These are phyloP conservation scores for Cepphus grylle DNA, from an alignment of 2,113 vertebrate genomes.

Conservation along the genomic window DNA sequence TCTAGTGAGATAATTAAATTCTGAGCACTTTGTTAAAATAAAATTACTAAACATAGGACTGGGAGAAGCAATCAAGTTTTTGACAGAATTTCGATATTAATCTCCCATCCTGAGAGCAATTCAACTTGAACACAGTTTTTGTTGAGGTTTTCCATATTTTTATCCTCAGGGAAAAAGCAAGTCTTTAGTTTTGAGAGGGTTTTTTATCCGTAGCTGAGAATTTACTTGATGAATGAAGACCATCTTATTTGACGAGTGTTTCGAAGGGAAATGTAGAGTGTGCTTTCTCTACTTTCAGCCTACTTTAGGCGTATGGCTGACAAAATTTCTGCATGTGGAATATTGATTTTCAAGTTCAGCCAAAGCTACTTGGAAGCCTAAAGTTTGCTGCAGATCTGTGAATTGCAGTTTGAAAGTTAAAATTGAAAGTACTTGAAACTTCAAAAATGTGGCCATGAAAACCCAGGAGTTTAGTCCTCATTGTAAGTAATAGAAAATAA, in stretches of 20 bases:
- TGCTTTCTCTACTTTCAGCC: neutral
- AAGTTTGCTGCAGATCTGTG: neutral
- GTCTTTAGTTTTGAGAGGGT: neutral
- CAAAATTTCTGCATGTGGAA: neutral
- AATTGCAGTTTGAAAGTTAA: neutral
- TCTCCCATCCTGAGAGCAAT: neutral
- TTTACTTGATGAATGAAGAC: neutral
- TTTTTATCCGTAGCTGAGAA: neutral
- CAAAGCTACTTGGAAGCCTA: neutral
- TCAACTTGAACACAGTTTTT: neutral
- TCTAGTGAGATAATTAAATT: constrained; percentile 18
- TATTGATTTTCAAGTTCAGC: neutral
- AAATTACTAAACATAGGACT: neutral
- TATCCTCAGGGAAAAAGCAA: neutral
- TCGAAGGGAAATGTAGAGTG: neutral
- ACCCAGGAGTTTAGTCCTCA: neutral
- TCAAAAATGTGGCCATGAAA: neutral
- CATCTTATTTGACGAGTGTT: neutral
- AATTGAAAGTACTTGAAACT: neutral
- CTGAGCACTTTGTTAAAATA: neutral
- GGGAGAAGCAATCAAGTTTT: neutral
- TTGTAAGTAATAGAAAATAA: neutral
- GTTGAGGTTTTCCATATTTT: neutral
- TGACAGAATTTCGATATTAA: neutral
- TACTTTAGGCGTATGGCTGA: neutral